These are phyloP conservation scores for Drosophila pectinifera DNA, from an alignment of 1,140 invertebrate genomes.

Conservation along the genomic window DNA sequence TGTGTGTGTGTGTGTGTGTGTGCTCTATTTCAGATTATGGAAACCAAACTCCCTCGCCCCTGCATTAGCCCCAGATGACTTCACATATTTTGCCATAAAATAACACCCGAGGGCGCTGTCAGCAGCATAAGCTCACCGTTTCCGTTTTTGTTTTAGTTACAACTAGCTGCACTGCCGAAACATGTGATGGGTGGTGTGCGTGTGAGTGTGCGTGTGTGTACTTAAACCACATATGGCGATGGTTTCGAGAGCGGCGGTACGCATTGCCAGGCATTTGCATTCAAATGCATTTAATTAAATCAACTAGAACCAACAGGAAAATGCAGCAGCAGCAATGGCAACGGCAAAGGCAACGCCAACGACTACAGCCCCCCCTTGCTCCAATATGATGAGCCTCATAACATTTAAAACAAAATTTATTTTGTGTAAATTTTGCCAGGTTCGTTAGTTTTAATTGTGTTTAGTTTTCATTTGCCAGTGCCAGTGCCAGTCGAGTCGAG, in stretches of 20 bases:
- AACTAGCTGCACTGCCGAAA: constrained; percentile 45
- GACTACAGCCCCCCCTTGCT: neutral
- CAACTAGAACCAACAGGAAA: constrained; percentile 80
- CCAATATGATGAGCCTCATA: constrained; percentile 67
- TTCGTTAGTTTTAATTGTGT: constrained; percentile 81
- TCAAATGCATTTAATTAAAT: constrained; percentile 82
- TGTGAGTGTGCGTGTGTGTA: constrained; percentile 11
- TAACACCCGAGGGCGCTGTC: constrained; percentile 78
- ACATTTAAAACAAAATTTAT: constrained; percentile 80
- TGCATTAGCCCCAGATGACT: constrained; percentile 15
- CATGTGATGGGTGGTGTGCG: constrained; percentile 8
- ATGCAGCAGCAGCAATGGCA: constrained; percentile 60
- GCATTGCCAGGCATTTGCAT: constrained; percentile 78
- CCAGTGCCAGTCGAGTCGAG: constrained; percentile 21
- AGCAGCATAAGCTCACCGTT: constrained; percentile 74
- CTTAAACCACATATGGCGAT: constrained; percentile 65
- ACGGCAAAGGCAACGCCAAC: constrained; percentile 37
- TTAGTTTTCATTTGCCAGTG: constrained; percentile 73
- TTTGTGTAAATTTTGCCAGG: constrained; percentile 79
- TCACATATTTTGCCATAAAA: constrained; percentile 75
- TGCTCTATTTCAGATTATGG: constrained; percentile 56
- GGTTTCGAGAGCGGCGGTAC: constrained; percentile 61
- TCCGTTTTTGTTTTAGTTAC: constrained; percentile 77
- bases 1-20: constrained; percentile 9
- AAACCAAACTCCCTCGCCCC: constrained; percentile 30